Evolutionary conservation across 2,113 vertebrate species (phyloP), one percentile per base, ranked within the genome.

Genomic region (Scopus umbretta): DNA sequence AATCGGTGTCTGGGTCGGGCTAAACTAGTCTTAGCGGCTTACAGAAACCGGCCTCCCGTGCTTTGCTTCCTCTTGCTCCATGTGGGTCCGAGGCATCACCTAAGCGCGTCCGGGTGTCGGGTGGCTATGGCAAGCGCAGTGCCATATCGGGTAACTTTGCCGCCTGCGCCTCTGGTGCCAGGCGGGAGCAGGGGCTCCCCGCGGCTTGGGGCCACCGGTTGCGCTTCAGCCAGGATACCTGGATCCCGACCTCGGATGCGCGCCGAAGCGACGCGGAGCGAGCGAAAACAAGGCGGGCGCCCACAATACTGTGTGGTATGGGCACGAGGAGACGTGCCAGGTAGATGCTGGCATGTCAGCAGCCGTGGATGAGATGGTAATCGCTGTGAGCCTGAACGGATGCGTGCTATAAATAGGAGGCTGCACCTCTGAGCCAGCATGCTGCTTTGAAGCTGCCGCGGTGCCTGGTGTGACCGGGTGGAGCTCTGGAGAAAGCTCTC

Each of bases 151-250:
- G 42, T 96, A 62, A 50, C 95, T 58, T 16, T 36, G 59, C 52
- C 0, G 13, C 25, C 25, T 13, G 40, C 32, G 30, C 22, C n/a
- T 34, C 10, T 2, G 0, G 58, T 36, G 89, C 58, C 27, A 11
- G 27, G 47, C 59, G 38, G 82, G 76, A 88, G 30, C 2, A 0
- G 72, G 72, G 83, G 76, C 90, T 93, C 36, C 40, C 36, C 0
- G 2, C 3, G 19, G 20, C 36, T 50, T 3, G 6, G 43, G n/a
- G n/a, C 45, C 26, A 14, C 34, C 0, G 3, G 27, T n/a, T 55
- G 72, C 0, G 1, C 65, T 61, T 62, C 2, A 0, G 14, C 32
- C 0, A 2, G 65, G 73, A 52, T 10, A 7, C 27, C 1, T 0
- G 6, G 30, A 65, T 70, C 59, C 50, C 1, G 1, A 40, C 40